These are phyloP conservation scores for Proterorhinus semilunaris DNA, from an alignment of 2,113 vertebrate genomes.

Conservation along the genomic window DNA sequence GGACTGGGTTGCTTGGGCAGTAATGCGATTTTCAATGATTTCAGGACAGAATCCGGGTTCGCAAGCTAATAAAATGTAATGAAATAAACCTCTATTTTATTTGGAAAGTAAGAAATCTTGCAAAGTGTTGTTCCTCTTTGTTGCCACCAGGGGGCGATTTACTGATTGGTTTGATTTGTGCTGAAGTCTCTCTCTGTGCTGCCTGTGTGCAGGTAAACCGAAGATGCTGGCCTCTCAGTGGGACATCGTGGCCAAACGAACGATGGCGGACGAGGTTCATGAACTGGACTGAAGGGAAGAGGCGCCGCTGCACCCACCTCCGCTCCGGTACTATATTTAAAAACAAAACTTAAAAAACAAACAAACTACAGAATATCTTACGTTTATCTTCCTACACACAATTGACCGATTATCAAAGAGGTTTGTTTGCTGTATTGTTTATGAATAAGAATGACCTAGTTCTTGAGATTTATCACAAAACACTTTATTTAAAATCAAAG, in stretches of 20 bases:
- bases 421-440: too few relatives aligned
- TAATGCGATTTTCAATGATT: too few relatives aligned
- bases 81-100: too few relatives aligned
- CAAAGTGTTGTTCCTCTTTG: not conserved
- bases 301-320: constrained; percentile 76
- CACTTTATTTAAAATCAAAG: too few relatives aligned
- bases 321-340: constrained; percentile 69
- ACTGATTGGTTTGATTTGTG: not conserved
- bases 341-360: too few relatives aligned
- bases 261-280: constrained; percentile 88
- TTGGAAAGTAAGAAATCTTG: not conserved
- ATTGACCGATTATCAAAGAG: too few relatives aligned
- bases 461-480: too few relatives aligned
- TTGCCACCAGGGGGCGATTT: not conserved
- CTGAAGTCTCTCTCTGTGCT: constrained; percentile 25
- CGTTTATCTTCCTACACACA: too few relatives aligned
- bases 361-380: not conserved
- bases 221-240: constrained; percentile 88
- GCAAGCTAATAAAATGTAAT: too few relatives aligned
- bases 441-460: too few relatives aligned
- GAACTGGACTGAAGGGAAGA: constrained; percentile 90
- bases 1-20: too few relatives aligned
- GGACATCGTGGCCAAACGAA: constrained; percentile 94
- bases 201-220: constrained; percentile 82
- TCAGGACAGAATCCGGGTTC: too few relatives aligned